Percentiles rank a stretch among this genome's conserved stretches.
These are phyloP conservation scores for Poeciliopsis gracilis DNA, from an alignment of 2,797 vertebrate genomes.

Conservation along the genomic window DNA sequence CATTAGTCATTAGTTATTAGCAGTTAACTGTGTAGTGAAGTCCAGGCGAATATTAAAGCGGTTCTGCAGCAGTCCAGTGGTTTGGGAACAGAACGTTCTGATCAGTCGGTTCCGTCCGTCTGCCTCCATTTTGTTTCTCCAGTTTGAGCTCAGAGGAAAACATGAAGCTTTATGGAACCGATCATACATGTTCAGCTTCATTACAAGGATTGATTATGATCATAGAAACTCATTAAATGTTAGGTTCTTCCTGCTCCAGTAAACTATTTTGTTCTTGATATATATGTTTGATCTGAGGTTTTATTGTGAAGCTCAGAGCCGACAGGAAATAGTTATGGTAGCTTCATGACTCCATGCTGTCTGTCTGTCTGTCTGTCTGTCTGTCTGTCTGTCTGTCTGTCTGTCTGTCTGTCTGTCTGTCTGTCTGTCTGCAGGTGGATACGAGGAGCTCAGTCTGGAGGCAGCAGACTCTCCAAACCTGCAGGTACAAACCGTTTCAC, in stretches of 20 bases:
- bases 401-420: background rate
- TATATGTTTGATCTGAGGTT: no score
- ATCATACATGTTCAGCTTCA: background rate
- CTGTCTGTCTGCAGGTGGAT: conserved; percentile 53
- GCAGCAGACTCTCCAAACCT: conserved; percentile 68
- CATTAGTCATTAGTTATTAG: no score
- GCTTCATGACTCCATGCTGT: background rate
- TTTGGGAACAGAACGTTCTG: background rate
- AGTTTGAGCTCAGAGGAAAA: background rate
- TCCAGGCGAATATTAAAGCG: background rate
- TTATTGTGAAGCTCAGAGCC: no score
- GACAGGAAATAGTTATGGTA: no score
- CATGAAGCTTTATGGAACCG: background rate
- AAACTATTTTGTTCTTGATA: no score
- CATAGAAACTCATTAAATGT: no score
- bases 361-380: background rate
- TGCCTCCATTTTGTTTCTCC: background rate
- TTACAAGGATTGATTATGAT: background rate
- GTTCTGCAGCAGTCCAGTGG: background rate
- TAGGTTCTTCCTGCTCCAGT: no score
- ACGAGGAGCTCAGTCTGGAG: conserved; percentile 69
- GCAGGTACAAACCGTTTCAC: conserved; percentile 35
- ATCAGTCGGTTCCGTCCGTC: background rate
- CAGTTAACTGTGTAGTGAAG: no score
- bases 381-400: no score